These are phyloP conservation scores for Heliothis subflexa DNA, from an alignment of 1,140 invertebrate species.

Conservation along the genomic window DNA sequence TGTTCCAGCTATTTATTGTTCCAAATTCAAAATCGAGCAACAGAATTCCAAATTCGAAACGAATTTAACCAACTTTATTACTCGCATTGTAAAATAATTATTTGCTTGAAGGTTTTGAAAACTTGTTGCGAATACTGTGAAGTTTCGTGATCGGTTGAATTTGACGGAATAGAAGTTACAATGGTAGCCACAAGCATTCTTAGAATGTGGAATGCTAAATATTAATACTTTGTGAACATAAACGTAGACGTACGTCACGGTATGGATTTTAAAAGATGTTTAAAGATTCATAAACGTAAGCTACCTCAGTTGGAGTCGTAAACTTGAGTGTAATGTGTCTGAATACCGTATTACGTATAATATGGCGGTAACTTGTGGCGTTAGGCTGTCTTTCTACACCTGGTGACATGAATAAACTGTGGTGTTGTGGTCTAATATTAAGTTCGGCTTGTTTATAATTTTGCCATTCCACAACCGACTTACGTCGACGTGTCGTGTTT, in stretches of 20 bases:
- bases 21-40: constrained; percentile 57
- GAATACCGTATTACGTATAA: constrained; percentile 78
- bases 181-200: constrained; percentile 14
- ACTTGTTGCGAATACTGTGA: constrained; percentile 35
- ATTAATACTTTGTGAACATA: constrained; percentile 21
- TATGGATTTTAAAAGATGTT: constrained; percentile 79
- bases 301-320: constrained; percentile 77
- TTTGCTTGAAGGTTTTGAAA: constrained; percentile 11
- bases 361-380: constrained; percentile 70
- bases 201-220: not conserved
- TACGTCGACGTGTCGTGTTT: constrained; percentile 55
- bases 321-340: constrained; percentile 79
- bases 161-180: constrained; percentile 5
- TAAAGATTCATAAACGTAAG: constrained; percentile 83
- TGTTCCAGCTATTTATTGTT: constrained; percentile 60
- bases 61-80: constrained; percentile 58
- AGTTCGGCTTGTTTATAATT: constrained; percentile 70
- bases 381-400: constrained; percentile 74
- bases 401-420: constrained; percentile 77
- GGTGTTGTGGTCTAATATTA: constrained; percentile 71
- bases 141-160: constrained; percentile 11
- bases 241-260: constrained; percentile 40
- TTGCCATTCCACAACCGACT: constrained; percentile 53
- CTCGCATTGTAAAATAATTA: constrained; percentile 37
- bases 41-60: constrained; percentile 55